Conservation (phyloP, 2,113 vertebrate genomes). For the Panurus biarmicus region DNA sequence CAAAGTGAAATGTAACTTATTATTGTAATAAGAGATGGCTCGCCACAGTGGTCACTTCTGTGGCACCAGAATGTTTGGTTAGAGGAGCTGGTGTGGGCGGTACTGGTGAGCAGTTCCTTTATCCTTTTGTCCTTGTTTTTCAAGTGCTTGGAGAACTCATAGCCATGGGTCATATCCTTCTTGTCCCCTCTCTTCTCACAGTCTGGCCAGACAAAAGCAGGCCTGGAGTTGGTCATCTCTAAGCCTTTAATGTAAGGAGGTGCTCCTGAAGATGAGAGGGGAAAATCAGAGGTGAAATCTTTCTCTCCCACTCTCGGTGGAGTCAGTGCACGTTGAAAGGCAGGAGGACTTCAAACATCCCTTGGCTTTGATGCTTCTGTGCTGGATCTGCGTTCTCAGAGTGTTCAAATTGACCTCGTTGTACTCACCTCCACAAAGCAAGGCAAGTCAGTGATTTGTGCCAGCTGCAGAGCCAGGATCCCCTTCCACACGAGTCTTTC, state of each 20-base stretch:
- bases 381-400: not conserved
- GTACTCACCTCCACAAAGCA: not conserved
- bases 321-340: not conserved
- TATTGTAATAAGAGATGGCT: slow-evolving; percentile 17
- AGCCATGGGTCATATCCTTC: not conserved
- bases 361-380: rapidly evolving
- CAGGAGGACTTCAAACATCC: not conserved
- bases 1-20: slow-evolving; percentile 7
- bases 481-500: not conserved
- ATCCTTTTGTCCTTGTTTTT: slow-evolving; percentile 36
- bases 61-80: not conserved
- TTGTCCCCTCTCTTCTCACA: not conserved
- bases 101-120: not conserved
- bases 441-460: not conserved
- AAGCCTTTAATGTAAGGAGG: not conserved
- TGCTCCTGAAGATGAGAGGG: not conserved
- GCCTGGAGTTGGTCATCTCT: not conserved
- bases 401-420: not conserved
- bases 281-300: not conserved
- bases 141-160: not conserved
- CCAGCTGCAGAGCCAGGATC: not conserved
- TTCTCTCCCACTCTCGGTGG: not conserved
- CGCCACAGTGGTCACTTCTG: not conserved
- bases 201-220: not conserved
- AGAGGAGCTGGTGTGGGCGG: not conserved